A percentile compares a stretch with the other conserved stretches of the same genome.
phyloP scores from a whole-genome alignment of 2,888 invertebrate species.

The Lithophane semibrunnea region DNA sequence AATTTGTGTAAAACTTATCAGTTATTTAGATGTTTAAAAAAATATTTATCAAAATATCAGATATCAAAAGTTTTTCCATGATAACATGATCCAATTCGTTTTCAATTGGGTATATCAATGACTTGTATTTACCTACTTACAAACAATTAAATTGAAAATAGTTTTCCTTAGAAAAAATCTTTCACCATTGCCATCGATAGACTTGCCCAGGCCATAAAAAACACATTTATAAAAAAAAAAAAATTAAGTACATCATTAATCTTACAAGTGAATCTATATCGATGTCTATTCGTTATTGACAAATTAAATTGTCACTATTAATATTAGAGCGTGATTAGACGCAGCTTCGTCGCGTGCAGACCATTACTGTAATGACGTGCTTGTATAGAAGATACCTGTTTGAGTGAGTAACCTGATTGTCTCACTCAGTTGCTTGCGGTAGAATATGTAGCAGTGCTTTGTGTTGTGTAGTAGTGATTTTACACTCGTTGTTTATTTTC shows the following conservation, averaged over 20 bases:
- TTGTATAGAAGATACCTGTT: conserved; percentile 57
- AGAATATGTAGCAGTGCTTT: conserved; percentile 45
- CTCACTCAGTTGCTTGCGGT: conserved; percentile 53
- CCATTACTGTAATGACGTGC: conserved; percentile 62
- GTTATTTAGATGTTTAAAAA: not conserved
- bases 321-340: conserved; percentile 53
- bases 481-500: not conserved
- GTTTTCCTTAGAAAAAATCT: not conserved
- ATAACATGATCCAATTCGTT: not conserved
- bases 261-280: conserved; percentile 39
- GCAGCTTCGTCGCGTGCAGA: conserved; percentile 56
- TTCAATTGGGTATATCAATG: not conserved
- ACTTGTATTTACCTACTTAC: not conserved
- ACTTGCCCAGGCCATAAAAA: not conserved
- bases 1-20: not conserved
- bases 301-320: conserved; percentile 65
- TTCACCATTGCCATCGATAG: not conserved
- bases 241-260: conserved; percentile 42
- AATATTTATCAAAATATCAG: not conserved
- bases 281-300: conserved; percentile 51
- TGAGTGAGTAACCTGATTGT: conserved; percentile 56
- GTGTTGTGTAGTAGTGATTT: conserved; percentile 14
- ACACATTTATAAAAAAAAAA: not conserved
- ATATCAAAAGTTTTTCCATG: not conserved
- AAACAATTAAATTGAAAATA: not conserved